Percentiles rank a stretch among this genome's conserved stretches.
Evolutionary conservation across 2,113 vertebrate genomes (phyloP).

Genomic region (Eupsittula cactorum): DNA sequence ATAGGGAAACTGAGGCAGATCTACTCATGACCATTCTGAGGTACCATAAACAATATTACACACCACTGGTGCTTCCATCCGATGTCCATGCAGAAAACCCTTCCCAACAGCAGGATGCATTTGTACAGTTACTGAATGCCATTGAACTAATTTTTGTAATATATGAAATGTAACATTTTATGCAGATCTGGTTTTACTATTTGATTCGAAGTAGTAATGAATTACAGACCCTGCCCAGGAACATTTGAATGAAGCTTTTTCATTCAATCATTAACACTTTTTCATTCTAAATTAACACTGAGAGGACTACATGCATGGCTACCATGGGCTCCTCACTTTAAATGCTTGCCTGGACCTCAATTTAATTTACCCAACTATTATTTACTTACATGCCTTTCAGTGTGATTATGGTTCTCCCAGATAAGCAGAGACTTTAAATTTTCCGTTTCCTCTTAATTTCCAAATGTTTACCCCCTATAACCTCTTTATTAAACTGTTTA

Average conservation of each 20-base stretch:
- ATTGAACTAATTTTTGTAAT: not conserved
- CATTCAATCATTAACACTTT: not conserved
- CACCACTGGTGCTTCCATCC: not conserved
- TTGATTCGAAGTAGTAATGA: not conserved
- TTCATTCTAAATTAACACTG: not conserved
- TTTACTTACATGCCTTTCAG: slow-evolving; percentile 27
- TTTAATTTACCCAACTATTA: slow-evolving; percentile 22
- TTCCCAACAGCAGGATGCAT: not conserved
- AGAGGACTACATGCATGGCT: not conserved
- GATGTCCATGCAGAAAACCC: not conserved
- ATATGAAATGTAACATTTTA: not conserved
- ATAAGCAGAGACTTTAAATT: slow-evolving; percentile 41
- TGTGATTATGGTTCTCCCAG: slow-evolving; percentile 42
- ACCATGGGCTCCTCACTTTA: not conserved
- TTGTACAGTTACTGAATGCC: not conserved
- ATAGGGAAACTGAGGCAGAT: not conserved
- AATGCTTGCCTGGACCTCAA: not conserved
- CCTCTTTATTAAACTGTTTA: slow-evolving; percentile 54
- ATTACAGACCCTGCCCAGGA: not conserved
- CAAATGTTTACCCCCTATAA: slow-evolving; percentile 28
- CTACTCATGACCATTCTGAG: not conserved
- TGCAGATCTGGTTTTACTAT: not conserved
- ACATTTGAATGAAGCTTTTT: not conserved
- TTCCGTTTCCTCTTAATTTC: slow-evolving; percentile 45
- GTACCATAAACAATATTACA: not conserved